phyloP scores from a whole-genome alignment of 2,797 vertebrate genomes.

The Phrynocephalus forsythii region DNA sequence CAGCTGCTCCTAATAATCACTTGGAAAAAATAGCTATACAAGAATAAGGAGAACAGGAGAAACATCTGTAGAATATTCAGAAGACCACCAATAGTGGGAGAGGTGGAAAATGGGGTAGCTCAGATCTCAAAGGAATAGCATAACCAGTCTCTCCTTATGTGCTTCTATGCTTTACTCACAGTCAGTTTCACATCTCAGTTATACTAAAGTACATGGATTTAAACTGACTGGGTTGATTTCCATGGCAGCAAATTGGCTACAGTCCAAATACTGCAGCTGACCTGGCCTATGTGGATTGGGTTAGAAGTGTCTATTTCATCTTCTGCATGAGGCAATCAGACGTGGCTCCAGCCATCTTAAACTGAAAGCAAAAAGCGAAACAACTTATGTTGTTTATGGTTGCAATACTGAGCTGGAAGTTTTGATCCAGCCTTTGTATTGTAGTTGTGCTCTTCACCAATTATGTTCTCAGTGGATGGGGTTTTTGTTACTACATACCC shows the following conservation, averaged over 20 bases:
- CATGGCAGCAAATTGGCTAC: slow-evolving; percentile 15
- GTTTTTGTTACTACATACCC: too few relatives aligned
- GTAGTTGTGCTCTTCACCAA: not conserved
- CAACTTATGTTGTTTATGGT: not conserved
- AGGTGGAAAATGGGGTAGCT: slow-evolving; percentile 33
- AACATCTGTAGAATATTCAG: not conserved
- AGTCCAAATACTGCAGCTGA: slow-evolving; percentile 16
- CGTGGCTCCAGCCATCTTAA: not conserved
- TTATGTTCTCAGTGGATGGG: not conserved
- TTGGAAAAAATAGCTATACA: not conserved
- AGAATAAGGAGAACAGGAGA: slow-evolving; percentile 25
- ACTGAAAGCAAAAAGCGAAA: not conserved
- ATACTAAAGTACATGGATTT: slow-evolving; percentile 13
- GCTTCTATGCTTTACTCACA: slow-evolving; percentile 16
- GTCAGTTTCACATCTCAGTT: slow-evolving; percentile 25
- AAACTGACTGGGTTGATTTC: slow-evolving; percentile 9
- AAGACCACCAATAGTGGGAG: slow-evolving; percentile 28
- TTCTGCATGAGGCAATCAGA: slow-evolving; percentile 15
- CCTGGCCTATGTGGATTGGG: not conserved
- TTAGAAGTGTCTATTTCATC: slow-evolving; percentile 5
- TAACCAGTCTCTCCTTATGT: not conserved
- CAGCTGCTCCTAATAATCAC: slow-evolving; percentile 36
- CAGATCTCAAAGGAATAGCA: not conserved
- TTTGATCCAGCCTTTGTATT: not conserved
- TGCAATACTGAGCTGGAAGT: not conserved